Evolutionary conservation across 2,113 vertebrate genomes (phyloP).

Genomic region (Promerops cafer): DNA sequence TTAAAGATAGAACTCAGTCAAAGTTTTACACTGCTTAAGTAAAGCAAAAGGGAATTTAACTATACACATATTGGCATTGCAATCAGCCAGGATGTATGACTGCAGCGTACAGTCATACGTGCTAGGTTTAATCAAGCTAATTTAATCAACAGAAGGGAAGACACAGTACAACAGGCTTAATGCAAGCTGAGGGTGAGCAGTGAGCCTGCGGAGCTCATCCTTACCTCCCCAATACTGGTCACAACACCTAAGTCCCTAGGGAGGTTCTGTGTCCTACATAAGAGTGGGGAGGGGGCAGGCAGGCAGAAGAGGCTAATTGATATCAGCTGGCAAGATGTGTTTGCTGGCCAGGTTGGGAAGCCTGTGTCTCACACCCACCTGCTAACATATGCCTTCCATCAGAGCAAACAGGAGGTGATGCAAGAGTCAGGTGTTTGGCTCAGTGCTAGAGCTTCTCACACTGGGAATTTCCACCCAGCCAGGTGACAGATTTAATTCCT

Average conservation of each 20-base stretch:
- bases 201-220: neutral
- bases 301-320: neutral
- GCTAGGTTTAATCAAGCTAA: neutral
- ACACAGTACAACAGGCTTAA: neutral
- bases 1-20: constrained; percentile 18
- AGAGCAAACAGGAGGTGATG: neutral
- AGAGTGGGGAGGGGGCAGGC: neutral
- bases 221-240: rapidly evolving
- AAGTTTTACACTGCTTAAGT: constrained; percentile 26
- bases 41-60: constrained; percentile 31
- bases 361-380: neutral
- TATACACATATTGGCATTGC: constrained; percentile 3
- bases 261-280: neutral
- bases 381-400: neutral
- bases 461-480: neutral
- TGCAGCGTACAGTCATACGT: neutral
- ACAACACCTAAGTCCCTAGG: neutral
- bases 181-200: neutral
- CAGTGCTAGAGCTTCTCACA: neutral
- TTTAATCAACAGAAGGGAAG: constrained; percentile 12
- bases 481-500: neutral
- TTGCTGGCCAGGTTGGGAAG: neutral
- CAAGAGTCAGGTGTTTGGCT: neutral
- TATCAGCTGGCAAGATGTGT: neutral
- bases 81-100: constrained; percentile 20